These are phyloP conservation scores for Schizaphis graminum DNA, from an alignment of 2,888 invertebrate genomes.

Conservation along the genomic window DNA sequence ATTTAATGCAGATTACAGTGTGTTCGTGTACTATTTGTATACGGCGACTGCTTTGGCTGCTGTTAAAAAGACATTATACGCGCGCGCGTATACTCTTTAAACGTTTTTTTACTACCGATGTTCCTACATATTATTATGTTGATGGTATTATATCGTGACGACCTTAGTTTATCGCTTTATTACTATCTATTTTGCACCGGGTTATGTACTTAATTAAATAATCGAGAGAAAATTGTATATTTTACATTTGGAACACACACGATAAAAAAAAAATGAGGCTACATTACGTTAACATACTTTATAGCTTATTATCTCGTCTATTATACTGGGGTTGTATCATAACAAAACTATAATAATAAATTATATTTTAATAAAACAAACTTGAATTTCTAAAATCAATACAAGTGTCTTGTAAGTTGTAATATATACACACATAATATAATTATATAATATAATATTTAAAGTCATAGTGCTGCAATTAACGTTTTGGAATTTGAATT, in stretches of 20 bases:
- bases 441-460: background rate
- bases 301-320: background rate
- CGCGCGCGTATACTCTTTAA: constrained; percentile 55
- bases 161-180: constrained; percentile 59
- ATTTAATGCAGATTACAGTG: constrained; percentile 59
- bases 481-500: background rate
- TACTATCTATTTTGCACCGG: constrained; percentile 61
- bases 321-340: background rate
- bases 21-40: constrained; percentile 26
- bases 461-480: background rate
- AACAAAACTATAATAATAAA: background rate
- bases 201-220: constrained; percentile 63
- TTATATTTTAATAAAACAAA: background rate
- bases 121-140: constrained; percentile 57
- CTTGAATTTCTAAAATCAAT: background rate
- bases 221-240: constrained; percentile 47
- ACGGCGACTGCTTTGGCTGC: constrained; percentile 36
- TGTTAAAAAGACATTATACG: constrained; percentile 63
- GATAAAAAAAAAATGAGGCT: constrained; percentile 41
- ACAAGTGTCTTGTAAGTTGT: background rate
- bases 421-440: background rate
- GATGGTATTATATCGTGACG: constrained; percentile 56
- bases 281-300: background rate
- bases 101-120: constrained; percentile 52
- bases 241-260: constrained; percentile 21